Evolutionary conservation across 1,140 invertebrate species (phyloP).

Genomic region (Eumeta japonica): DNA sequence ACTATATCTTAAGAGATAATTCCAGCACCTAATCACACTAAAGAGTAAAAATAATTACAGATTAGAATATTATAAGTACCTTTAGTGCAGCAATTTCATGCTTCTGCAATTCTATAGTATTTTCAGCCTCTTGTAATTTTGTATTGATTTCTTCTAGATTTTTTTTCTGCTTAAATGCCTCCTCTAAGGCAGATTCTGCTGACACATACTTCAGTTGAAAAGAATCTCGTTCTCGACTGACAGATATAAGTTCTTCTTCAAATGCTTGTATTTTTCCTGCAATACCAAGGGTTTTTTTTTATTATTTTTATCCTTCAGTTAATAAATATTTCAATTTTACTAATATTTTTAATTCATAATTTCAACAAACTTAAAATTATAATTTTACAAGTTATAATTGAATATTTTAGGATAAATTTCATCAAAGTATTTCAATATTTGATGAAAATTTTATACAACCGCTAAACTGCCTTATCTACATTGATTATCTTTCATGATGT

Average conservation of each 20-base stretch:
- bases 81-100: conserved; percentile 44
- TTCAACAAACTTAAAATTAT: too few relatives aligned
- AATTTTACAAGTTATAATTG: too few relatives aligned
- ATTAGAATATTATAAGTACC: too few relatives aligned
- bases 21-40: too few relatives aligned
- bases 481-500: too few relatives aligned
- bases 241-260: conserved; percentile 46
- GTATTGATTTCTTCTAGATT: conserved; percentile 36
- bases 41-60: too few relatives aligned
- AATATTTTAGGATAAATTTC: too few relatives aligned
- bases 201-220: conserved; percentile 48
- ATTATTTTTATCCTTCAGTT: not conserved
- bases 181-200: conserved; percentile 35
- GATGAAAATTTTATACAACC: too few relatives aligned
- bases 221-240: conserved; percentile 41
- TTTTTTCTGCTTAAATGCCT: conserved; percentile 38
- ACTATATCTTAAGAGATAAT: too few relatives aligned
- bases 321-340: not conserved
- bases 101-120: conserved; percentile 38
- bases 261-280: conserved; percentile 43
- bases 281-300: too few relatives aligned
- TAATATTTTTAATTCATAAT: not conserved
- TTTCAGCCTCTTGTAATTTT: conserved; percentile 38
- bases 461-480: too few relatives aligned
- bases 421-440: too few relatives aligned